These are phyloP conservation scores for Andrena praecox DNA, from an alignment of 2,888 invertebrate genomes.

Conservation along the genomic window DNA sequence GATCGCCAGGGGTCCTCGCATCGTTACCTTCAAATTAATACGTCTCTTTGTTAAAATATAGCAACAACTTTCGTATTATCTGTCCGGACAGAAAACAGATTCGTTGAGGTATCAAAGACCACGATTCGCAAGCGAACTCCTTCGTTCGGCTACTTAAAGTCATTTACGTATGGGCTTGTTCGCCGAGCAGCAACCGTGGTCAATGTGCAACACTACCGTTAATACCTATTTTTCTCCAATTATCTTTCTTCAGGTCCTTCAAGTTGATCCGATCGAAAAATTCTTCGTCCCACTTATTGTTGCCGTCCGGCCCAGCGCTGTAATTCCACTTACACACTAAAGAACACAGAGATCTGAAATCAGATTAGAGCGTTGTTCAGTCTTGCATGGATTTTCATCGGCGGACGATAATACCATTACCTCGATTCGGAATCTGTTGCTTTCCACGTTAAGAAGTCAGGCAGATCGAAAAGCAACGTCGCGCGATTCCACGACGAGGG, in stretches of 20 bases:
- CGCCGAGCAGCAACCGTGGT: neutral
- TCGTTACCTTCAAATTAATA: constrained; percentile 82
- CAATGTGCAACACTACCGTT: neutral
- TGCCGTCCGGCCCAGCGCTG: constrained; percentile 88
- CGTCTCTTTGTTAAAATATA: constrained; percentile 55
- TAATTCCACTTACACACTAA: constrained; percentile 98
- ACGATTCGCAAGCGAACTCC: neutral
- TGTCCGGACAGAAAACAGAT: constrained; percentile 39
- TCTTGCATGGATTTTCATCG: neutral
- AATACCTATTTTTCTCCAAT: constrained; percentile 90
- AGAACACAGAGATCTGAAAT: constrained; percentile 93
- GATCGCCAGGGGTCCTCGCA: constrained; percentile 90
- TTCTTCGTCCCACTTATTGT: constrained; percentile 89
- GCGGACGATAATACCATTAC: constrained; percentile 79
- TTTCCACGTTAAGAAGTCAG: constrained; percentile 97
- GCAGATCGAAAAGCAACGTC: constrained; percentile 94
- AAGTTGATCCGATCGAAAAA: constrained; percentile 92
- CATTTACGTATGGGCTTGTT: neutral
- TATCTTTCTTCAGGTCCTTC: constrained; percentile 89
- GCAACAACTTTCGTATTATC: constrained; percentile 42
- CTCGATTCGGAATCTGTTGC: constrained; percentile 91
- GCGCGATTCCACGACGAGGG: constrained; percentile 89
- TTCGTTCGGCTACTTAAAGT: neutral
- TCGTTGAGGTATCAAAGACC: constrained; percentile 43
- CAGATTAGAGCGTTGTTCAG: constrained; percentile 22